These are phyloP conservation scores for Pocillopora verrucosa DNA, from an alignment of 64 coral and sea anemone genomes.

Conservation along the genomic window DNA sequence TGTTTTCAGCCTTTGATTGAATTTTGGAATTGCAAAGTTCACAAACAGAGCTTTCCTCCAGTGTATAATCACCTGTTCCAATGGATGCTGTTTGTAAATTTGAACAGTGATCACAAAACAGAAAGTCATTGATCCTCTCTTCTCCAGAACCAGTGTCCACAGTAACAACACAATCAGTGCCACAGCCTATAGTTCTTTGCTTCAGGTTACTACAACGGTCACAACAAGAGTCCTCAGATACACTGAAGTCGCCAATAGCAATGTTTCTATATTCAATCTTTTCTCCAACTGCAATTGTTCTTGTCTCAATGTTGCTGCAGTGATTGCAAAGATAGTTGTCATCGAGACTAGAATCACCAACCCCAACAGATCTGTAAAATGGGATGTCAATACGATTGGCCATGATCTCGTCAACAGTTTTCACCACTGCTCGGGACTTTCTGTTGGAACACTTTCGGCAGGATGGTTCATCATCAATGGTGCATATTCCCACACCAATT, in stretches of 20 bases:
- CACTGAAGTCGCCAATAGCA: slow-evolving; percentile 46
- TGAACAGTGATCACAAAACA: slow-evolving; percentile 20
- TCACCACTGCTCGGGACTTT: slow-evolving; percentile 19
- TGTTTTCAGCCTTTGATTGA: neutral
- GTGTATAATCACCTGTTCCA: neutral
- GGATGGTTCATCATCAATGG: slow-evolving; percentile 67
- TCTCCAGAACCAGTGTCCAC: slow-evolving; percentile 30
- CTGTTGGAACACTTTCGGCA: slow-evolving; percentile 54
- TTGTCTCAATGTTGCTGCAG: slow-evolving; percentile 55
- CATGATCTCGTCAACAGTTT: slow-evolving; percentile 87
- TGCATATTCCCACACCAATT: slow-evolving; percentile 80
- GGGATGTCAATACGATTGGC: slow-evolving; percentile 67
- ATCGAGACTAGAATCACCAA: slow-evolving; percentile 39
- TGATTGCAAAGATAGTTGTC: slow-evolving; percentile 69
- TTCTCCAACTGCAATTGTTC: slow-evolving; percentile 64
- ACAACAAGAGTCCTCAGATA: slow-evolving; percentile 29
- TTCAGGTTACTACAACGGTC: slow-evolving; percentile 50
- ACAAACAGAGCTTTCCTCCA: neutral
- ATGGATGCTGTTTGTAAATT: slow-evolving; percentile 14
- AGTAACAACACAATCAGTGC: slow-evolving; percentile 21
- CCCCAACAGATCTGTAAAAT: slow-evolving; percentile 62
- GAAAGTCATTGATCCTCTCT: neutral
- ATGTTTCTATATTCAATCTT: slow-evolving; percentile 36
- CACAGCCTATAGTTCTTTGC: slow-evolving; percentile 60
- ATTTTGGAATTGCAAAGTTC: slow-evolving; percentile 7